Percentiles rank a stretch among this genome's conserved stretches.
Conservation (phyloP, 2,888 invertebrate species). For the Himalopsyche kuldschensis region DNA sequence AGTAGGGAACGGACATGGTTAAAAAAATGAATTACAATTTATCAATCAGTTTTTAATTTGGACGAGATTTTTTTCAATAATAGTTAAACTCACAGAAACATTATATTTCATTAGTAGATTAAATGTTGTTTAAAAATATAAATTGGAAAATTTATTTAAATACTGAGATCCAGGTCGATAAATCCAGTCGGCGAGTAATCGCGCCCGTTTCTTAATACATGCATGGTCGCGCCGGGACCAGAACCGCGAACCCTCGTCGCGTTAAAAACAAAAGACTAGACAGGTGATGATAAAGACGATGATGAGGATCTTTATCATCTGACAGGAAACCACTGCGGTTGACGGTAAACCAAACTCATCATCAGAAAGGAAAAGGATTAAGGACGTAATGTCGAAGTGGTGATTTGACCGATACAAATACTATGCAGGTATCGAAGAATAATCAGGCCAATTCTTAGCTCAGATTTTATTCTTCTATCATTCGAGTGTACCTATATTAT, state of each 20-base stretch:
- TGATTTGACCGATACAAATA: background rate
- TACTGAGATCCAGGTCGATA: no score
- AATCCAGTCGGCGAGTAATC: no score
- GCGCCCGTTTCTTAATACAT: background rate
- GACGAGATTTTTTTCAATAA: no score
- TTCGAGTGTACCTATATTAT: no score
- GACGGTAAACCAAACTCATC: background rate
- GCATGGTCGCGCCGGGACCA: background rate
- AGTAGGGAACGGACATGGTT: no score
- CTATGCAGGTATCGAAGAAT: background rate
- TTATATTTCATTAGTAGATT: no score
- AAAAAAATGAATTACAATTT: no score
- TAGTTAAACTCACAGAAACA: no score
- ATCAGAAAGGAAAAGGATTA: background rate
- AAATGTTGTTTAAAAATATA: no score
- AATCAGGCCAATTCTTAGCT: background rate
- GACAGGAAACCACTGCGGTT: constrained; percentile 31
- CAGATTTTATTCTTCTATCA: no score
- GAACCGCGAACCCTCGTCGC: background rate
- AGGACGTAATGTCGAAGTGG: background rate
- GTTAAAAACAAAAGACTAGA: background rate
- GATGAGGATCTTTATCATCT: background rate
- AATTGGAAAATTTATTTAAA: no score
- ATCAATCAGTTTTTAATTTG: no score
- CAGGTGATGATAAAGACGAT: background rate